Conservation (phyloP, 2,888 invertebrate species). For the Zelleria hepariella region DNA sequence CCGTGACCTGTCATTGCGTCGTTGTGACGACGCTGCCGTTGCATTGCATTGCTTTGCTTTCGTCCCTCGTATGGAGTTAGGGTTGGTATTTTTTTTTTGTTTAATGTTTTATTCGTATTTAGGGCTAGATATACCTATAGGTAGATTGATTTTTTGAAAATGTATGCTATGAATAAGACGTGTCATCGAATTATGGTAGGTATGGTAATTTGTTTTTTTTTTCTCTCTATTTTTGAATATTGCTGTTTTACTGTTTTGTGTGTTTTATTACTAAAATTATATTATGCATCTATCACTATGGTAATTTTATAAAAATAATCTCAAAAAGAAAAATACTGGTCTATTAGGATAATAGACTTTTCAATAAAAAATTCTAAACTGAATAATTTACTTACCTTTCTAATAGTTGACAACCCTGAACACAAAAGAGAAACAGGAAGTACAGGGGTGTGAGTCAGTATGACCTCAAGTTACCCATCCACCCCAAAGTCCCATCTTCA, state of each 20-base stretch:
- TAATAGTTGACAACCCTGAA: slow-evolving; percentile 50
- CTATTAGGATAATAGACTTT: no score
- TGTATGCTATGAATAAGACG: not conserved
- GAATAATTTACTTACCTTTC: no score
- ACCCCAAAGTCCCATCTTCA: slow-evolving; percentile 28
- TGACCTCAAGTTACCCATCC: slow-evolving; percentile 70
- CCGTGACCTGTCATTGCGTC: slow-evolving; percentile 40
- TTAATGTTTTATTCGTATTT: no score
- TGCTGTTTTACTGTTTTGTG: not conserved
- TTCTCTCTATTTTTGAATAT: not conserved
- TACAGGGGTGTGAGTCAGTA: slow-evolving; percentile 66
- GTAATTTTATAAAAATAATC: no score
- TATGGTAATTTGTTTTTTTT: not conserved
- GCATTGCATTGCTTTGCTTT: not conserved
- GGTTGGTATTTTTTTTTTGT: not conserved
- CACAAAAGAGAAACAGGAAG: slow-evolving; percentile 43
- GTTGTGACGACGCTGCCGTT: slow-evolving; percentile 17
- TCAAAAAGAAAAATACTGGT: no score
- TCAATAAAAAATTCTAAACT: no score
- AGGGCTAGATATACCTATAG: no score
- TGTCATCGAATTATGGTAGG: not conserved
- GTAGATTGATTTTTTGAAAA: not conserved
- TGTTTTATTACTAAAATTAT: no score
- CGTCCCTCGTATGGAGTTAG: not conserved
- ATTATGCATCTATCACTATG: no score